phyloP scores from a whole-genome alignment of 2,797 vertebrate species.

The Chelidonichthys spinosus region DNA sequence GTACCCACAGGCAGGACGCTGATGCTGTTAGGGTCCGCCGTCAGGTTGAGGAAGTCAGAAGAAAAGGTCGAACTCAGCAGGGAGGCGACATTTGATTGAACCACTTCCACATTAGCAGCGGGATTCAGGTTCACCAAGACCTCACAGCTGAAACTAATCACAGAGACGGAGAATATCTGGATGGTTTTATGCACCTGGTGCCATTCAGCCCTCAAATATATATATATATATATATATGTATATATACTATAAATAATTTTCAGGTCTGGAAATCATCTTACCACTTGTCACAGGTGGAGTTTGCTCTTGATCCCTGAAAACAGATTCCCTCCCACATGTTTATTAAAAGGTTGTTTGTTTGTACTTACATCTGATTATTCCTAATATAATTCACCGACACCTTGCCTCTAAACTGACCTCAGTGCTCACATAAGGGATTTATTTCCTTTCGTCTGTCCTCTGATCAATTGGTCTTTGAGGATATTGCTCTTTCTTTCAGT shows the following conservation, averaged over 20 bases:
- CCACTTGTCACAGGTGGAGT: slow-evolving; percentile 43
- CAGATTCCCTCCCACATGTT: slow-evolving; percentile 6
- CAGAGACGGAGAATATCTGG: background rate
- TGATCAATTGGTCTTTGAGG: slow-evolving; percentile 27
- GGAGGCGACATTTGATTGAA: slow-evolving; percentile 56
- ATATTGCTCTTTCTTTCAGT: slow-evolving; percentile 26
- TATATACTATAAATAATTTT: background rate
- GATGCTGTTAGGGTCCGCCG: slow-evolving; percentile 51
- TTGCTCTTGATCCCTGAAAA: slow-evolving; percentile 46
- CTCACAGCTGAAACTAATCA: slow-evolving; percentile 70
- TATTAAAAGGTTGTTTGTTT: background rate
- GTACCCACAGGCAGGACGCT: slow-evolving; percentile 73
- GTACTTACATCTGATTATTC: background rate
- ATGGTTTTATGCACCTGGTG: background rate
- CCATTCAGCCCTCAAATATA: background rate
- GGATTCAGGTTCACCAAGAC: slow-evolving; percentile 68
- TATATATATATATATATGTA: no score
- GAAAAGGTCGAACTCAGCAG: slow-evolving; percentile 57
- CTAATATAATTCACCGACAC: background rate
- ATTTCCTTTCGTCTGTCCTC: background rate
- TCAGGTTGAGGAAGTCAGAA: slow-evolving; percentile 40
- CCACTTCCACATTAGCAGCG: slow-evolving; percentile 54
- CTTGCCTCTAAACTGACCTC: background rate
- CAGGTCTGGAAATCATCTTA: slow-evolving; percentile 43
- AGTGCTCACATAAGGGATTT: background rate